Evolutionary conservation across 1,140 invertebrate species (phyloP).

Genomic region (Gryllus bimaculatus): DNA sequence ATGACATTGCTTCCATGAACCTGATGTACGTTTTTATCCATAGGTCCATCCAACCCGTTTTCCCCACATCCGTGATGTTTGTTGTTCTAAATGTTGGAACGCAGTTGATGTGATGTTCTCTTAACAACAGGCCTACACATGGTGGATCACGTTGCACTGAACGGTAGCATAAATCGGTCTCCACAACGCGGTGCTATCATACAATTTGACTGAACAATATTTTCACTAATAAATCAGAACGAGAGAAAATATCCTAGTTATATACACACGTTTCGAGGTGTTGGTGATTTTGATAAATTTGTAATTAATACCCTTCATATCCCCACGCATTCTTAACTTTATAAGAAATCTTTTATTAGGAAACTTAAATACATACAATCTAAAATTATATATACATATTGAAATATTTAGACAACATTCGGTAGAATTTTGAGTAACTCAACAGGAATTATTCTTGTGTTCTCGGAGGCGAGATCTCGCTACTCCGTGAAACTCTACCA

Average conservation of each 20-base stretch:
- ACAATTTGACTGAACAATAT: not conserved
- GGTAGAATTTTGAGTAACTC: not conserved
- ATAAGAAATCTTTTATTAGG: not conserved
- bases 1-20: not conserved
- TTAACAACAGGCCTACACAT: not conserved
- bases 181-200: not conserved
- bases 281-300: conserved; percentile 2
- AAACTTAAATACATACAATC: not conserved
- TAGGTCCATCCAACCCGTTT: not conserved
- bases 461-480: not conserved
- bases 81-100: not conserved
- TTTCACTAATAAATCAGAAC: not conserved
- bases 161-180: not conserved
- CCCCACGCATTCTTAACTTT: not conserved
- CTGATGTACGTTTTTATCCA: not conserved
- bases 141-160: not conserved
- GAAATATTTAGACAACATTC: not conserved
- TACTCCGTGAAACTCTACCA: not conserved
- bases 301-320: not conserved
- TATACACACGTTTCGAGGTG: not conserved
- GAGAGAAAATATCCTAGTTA: not conserved
- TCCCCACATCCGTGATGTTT: not conserved
- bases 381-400: not conserved
- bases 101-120: conserved; percentile 1
- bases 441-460: not conserved